Conservation (phyloP, 2,113 vertebrate species). For the Herpailurus yagouaroundi region DNA sequence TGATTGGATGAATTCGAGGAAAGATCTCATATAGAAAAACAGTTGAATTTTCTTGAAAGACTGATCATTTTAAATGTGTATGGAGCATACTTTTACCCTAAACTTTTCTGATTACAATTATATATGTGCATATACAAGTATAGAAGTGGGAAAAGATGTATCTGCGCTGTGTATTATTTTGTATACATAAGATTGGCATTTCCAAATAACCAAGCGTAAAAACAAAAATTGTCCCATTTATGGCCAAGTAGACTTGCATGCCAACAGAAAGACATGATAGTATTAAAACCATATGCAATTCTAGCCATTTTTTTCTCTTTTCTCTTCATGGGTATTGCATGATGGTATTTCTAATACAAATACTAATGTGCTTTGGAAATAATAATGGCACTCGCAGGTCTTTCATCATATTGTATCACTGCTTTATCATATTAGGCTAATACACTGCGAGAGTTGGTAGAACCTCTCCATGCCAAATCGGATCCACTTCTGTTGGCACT, state of each 20-base stretch:
- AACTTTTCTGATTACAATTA: conserved; percentile 64
- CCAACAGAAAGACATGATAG: conserved; percentile 83
- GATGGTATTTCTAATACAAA: conserved; percentile 85
- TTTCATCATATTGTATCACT: conserved; percentile 91
- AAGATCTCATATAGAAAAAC: conserved; percentile 30
- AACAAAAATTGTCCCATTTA: conserved; percentile 75
- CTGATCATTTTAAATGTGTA: conserved; percentile 43
- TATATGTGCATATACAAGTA: conserved; percentile 52
- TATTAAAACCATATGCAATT: conserved; percentile 84
- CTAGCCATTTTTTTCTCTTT: conserved; percentile 85
- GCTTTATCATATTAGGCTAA: conserved; percentile 92
- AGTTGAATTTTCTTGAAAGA: conserved; percentile 43
- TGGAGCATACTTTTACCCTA: conserved; percentile 43
- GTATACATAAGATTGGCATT: conserved; percentile 74
- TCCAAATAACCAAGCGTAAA: conserved; percentile 65
- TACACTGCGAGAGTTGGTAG: conserved; percentile 91
- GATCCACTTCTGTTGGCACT: conserved; percentile 91
- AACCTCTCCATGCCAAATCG: conserved; percentile 91
- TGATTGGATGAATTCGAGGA: conserved; percentile 37
- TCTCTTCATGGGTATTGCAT: conserved; percentile 87
- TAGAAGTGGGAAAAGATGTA: conserved; percentile 50
- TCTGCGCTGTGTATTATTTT: conserved; percentile 66
- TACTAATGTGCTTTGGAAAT: conserved; percentile 88
- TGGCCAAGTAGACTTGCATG: conserved; percentile 85
- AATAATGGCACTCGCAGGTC: conserved; percentile 86